These are phyloP conservation scores for Brenthis daphne DNA, from an alignment of 2,888 invertebrate species.

Conservation along the genomic window DNA sequence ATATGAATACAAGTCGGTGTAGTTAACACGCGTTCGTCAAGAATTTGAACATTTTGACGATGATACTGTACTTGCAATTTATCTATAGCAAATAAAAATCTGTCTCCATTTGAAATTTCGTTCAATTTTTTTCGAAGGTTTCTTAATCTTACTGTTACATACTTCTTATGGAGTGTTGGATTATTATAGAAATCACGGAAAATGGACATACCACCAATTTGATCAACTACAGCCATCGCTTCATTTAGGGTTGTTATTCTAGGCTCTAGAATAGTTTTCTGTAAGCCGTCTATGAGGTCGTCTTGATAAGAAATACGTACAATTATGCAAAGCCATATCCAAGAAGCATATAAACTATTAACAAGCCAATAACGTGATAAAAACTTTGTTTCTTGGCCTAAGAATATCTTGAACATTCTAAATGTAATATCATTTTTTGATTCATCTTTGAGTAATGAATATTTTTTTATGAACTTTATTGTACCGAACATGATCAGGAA, in stretches of 20 bases:
- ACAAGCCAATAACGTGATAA: constrained; percentile 49
- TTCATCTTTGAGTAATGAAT: constrained; percentile 36
- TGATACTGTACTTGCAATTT: constrained; percentile 39
- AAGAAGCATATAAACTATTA: constrained; percentile 54
- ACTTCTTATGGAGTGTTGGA: constrained; percentile 46
- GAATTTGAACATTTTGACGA: constrained; percentile 47
- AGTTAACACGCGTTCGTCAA: constrained; percentile 47
- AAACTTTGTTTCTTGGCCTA: constrained; percentile 56
- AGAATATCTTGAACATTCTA: constrained; percentile 51
- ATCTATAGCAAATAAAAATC: constrained; percentile 51
- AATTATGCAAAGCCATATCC: constrained; percentile 64
- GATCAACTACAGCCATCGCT: constrained; percentile 49
- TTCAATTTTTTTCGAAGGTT: constrained; percentile 44
- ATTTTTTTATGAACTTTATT: constrained; percentile 42
- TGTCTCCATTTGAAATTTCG: constrained; percentile 50
- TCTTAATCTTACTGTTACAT: constrained; percentile 38
- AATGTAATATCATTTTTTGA: constrained; percentile 42
- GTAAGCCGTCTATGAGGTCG: constrained; percentile 54
- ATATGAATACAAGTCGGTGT: constrained; percentile 50
- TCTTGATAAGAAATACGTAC: constrained; percentile 62
- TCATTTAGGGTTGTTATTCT: constrained; percentile 49
- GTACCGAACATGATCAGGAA: constrained; percentile 44
- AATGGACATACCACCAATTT: constrained; percentile 50
- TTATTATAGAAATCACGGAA: constrained; percentile 48
- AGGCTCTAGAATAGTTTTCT: constrained; percentile 51